Evolutionary conservation across 2,797 vertebrate species (phyloP), one percentile per base, ranked within the genome.

Genomic region (Cygnus olor): DNA sequence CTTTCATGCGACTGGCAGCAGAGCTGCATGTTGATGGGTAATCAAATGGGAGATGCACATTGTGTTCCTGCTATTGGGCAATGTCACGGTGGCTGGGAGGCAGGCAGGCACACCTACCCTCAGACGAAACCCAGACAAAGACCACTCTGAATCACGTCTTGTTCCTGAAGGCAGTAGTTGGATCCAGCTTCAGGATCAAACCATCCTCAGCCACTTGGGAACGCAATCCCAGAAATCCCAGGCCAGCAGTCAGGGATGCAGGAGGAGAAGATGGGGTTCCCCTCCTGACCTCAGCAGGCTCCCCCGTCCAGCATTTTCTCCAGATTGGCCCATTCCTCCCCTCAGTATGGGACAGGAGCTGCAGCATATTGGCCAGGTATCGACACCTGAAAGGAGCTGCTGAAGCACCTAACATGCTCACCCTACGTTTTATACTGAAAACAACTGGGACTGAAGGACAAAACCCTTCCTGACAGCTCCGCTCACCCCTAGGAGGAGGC

Each of bases 51-150:
- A 88, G 51, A 79, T 25, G 38, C 3, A 2, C 30, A 16, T 17
- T 44, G 22, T 11, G 0, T 30, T 72, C 80, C 69, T 30, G 40
- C 78, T 89, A 5, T 47, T 38, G 10, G 58, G 32, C 19, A 40
- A 7, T 1, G 19, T 27, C 85, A 47, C 1, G 0, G 14, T 25
- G 56, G 6, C 53, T 3, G 1, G 57, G 60, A 80, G 9, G 18
- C 44, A 73, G 27, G 10, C 7, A 16, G n/a, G 36, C 36, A 57
- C 73, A 54, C 5, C 27, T 40, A 6, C 32, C 54, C 61, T 56
- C 36, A 13, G 14, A 10, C 30, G 51, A 94, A 90, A 63, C 38
- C 54, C 38, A 57, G 17, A 7, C 1, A 1, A 76, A 74, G 15
- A 53, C 20, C n/a, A 30, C 51, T 6, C 11, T 63, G 42, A 84